Conservation (phyloP, 2,888 invertebrate species). For the Chymomyza caudatula region DNA sequence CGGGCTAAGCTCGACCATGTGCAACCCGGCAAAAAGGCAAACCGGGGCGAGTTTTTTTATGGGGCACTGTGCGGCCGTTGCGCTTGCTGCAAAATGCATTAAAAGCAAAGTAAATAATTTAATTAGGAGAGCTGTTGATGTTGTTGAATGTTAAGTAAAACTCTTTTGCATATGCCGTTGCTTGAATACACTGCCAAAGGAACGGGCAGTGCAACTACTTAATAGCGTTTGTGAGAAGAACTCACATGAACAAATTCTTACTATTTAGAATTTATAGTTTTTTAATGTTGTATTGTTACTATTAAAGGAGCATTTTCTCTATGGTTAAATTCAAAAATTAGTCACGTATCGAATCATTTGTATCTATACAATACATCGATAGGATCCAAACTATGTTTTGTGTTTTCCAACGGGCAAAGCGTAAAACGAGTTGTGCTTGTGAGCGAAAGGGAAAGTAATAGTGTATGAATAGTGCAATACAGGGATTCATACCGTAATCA, state of each 20-base stretch:
- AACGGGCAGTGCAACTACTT: neutral
- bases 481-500: no score
- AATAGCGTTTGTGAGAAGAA: neutral
- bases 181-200: neutral
- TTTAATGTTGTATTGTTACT: no score
- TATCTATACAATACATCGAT: no score
- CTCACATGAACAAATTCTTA: neutral
- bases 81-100: constrained; percentile 31
- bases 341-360: no score
- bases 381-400: no score
- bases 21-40: neutral
- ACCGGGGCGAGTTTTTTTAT: constrained; percentile 3
- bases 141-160: constrained; percentile 22
- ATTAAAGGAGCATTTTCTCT: no score
- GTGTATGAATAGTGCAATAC: no score
- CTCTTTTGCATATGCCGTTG: neutral
- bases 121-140: constrained; percentile 47
- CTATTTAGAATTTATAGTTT: no score
- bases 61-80: neutral
- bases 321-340: no score
- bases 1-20: neutral
- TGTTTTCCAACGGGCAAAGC: neutral
- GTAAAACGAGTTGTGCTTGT: no score
- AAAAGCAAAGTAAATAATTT: constrained; percentile 62
- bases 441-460: no score